Conservation (phyloP, 2,113 vertebrate species). For the Gavia stellata region DNA sequence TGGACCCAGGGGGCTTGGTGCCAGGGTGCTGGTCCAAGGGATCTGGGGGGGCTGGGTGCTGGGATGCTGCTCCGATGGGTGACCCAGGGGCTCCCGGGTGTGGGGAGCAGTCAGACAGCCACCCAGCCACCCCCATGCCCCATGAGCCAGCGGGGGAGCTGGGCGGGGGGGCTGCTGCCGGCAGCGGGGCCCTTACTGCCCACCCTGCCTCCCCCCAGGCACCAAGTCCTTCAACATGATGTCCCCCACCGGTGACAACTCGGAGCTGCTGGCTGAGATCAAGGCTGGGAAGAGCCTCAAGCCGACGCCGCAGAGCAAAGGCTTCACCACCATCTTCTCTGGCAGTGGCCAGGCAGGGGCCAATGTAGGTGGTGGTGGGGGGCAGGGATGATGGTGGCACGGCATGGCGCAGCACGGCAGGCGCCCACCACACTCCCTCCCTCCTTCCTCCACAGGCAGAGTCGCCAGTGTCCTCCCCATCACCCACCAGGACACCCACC, state of each 20-base stretch:
- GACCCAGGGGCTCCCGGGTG: too few relatives aligned
- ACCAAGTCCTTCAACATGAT: constrained; percentile 99
- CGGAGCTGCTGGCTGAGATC: constrained; percentile 95
- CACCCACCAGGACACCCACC: constrained; percentile 67
- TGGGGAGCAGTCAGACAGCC: too few relatives aligned
- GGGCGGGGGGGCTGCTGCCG: neutral
- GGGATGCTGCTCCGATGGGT: rapidly evolving
- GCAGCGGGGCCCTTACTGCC: neutral
- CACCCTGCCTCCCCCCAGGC: constrained; percentile 73
- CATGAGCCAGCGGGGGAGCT: rapidly evolving
- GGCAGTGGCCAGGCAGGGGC: constrained; percentile 78
- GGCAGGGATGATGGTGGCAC: neutral
- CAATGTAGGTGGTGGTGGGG: constrained; percentile 69
- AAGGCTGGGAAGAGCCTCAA: constrained; percentile 96
- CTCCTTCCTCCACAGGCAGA: neutral
- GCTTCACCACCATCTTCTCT: constrained; percentile 89
- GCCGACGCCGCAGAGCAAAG: constrained; percentile 93
- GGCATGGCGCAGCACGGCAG: rapidly evolving
- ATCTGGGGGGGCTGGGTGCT: neutral
- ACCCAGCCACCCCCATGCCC: neutral
- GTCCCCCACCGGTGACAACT: constrained; percentile 96
- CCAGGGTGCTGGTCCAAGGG: neutral
- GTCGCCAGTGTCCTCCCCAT: neutral
- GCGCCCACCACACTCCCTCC: neutral
- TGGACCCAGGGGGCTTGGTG: neutral